A percentile compares a stretch with the other conserved stretches of the same genome.
Evolutionary conservation across 2,888 invertebrate species (phyloP).

Genomic region (Ectemnius continuus): DNA sequence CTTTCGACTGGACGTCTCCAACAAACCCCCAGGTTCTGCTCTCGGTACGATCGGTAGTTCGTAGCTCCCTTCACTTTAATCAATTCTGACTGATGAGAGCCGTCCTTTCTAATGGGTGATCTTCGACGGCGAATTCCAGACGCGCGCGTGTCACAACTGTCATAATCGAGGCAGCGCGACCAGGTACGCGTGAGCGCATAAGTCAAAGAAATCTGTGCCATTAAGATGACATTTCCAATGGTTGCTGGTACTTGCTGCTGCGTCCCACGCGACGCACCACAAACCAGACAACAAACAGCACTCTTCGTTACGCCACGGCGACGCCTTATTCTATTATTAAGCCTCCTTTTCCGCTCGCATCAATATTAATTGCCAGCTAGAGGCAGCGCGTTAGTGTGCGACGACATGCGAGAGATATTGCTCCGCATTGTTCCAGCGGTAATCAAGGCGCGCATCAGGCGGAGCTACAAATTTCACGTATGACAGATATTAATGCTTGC

Average conservation of each 20-base stretch:
- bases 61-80: too few relatives aligned
- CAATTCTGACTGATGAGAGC: too few relatives aligned
- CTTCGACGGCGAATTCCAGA: conserved; percentile 16
- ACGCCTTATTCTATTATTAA: conserved; percentile 41
- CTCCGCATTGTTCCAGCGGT: too few relatives aligned
- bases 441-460: too few relatives aligned
- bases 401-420: too few relatives aligned
- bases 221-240: conserved; percentile 60
- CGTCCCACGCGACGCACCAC: conserved; percentile 57
- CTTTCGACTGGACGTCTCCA: too few relatives aligned
- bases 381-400: too few relatives aligned
- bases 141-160: conserved; percentile 25
- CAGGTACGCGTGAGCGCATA: conserved; percentile 26
- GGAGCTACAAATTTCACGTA: too few relatives aligned
- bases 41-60: background rate
- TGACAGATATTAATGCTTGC: too few relatives aligned
- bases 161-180: conserved; percentile 5
- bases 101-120: background rate
- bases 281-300: conserved; percentile 42
- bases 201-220: conserved; percentile 49
- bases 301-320: conserved; percentile 43
- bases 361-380: conserved; percentile 24
- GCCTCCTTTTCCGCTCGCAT: conserved; percentile 18
- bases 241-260: conserved; percentile 42
- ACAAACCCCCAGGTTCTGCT: background rate